Base-by-base conservation (phyloP, 2,113 vertebrate genomes). In the Cygnus atratus region DNA sequence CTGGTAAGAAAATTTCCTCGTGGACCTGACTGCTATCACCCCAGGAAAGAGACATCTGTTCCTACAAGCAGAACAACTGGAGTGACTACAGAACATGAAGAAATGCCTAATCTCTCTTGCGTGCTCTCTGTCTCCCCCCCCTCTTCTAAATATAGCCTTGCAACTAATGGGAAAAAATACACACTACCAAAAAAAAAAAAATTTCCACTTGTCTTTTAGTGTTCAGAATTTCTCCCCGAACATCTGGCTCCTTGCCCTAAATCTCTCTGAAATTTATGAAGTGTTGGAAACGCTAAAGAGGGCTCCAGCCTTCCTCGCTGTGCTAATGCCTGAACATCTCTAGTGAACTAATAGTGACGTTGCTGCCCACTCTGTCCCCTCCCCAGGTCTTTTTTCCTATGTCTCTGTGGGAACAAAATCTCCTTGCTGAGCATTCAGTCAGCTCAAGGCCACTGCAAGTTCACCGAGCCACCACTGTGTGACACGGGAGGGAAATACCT, bases 151-250 rank as follows among this genome's bases (percentile, higher is more conserved):
- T 96, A 97, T 97, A 97, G 96, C 80, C 82, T 86, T 92, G 92
- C 90, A 97, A 96, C 95, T 93, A 96, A 96, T 93, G 95, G 92
- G 91, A 95, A 95, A 94, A 96, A 96, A 97, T 95, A 97, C 88
- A 96, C 96, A 90, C 93, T 86, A 95, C 87, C 46, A 74, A 94
- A 96, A 96, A 95, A 92, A 92, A 50, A 59, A 81, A 44, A 83
- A 66, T 71, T 96, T 97, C 95, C 95, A 96, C 93, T 94, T 97
- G 91, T 95, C 83, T 93, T 93, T 94, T 93, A 92, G 78, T 10
- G 71, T 93, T 97, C 95, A 94, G 93, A 95, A 92, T 94, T 88
- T 96, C 93, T 96, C 87, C 73, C 18, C 61, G 87, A 95, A 94
- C 91, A 74, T 85, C 81, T 97, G 96, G 96, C 96, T 95, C 10